phyloP scores from a whole-genome alignment of 2,113 vertebrate species.

The Labeo rohita region DNA sequence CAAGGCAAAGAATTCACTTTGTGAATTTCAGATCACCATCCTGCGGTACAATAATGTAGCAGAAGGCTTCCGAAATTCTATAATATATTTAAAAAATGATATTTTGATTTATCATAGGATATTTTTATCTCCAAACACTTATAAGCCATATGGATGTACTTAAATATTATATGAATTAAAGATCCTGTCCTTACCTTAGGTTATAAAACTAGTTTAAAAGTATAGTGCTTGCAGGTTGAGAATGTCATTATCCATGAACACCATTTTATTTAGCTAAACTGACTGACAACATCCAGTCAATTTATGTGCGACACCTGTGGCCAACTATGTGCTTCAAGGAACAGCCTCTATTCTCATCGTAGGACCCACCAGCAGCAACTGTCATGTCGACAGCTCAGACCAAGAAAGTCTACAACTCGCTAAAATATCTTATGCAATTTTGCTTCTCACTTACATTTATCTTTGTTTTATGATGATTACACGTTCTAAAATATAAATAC shows the following conservation, averaged over 20 bases:
- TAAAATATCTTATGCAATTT: not conserved
- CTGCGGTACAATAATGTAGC: not conserved
- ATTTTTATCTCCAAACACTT: not conserved
- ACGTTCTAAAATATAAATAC: not conserved
- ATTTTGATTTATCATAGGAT: not conserved
- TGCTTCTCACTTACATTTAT: not conserved
- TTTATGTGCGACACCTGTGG: too few species aligned
- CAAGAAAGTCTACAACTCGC: not conserved
- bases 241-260: not conserved
- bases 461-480: not conserved
- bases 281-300: too few species aligned
- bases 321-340: too few species aligned
- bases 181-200: too few species aligned
- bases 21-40: slow-evolving; percentile 22
- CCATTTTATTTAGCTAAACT: not conserved
- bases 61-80: not conserved
- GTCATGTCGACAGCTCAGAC: too few species aligned
- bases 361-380: too few species aligned
- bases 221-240: not conserved
- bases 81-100: not conserved
- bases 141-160: not conserved
- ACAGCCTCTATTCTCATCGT: too few species aligned
- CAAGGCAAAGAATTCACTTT: not conserved
- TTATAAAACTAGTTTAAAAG: not conserved
- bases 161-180: not conserved